phyloP scores from a whole-genome alignment of 2,888 invertebrate genomes.

The Anarsia innoxiella region DNA sequence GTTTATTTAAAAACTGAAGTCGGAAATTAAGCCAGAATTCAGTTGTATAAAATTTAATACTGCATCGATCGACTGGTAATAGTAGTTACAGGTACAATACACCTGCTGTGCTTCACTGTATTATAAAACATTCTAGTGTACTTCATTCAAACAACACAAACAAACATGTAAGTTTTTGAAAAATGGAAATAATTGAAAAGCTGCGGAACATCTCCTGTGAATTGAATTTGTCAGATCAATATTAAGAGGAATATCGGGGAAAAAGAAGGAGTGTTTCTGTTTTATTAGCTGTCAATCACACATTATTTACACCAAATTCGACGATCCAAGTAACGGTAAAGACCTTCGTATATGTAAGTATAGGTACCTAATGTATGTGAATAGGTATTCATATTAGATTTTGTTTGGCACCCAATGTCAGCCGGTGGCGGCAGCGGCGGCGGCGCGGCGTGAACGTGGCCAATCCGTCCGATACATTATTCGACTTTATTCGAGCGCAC shows the following conservation, averaged over 20 bases:
- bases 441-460: slow-evolving; percentile 46
- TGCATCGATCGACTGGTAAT: too few species aligned
- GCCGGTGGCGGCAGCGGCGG: slow-evolving; percentile 25
- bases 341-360: slow-evolving; percentile 47
- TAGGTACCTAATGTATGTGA: too few species aligned
- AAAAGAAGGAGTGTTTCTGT: slow-evolving; percentile 22
- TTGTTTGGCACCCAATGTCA: slow-evolving; percentile 56
- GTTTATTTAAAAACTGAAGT: too few species aligned
- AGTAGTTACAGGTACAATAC: too few species aligned
- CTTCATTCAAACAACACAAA: too few species aligned
- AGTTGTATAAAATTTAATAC: too few species aligned
- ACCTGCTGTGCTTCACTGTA: too few species aligned
- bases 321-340: slow-evolving; percentile 42
- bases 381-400: slow-evolving; percentile 73
- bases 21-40: too few species aligned
- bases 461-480: slow-evolving; percentile 68
- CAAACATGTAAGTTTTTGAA: too few species aligned
- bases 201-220: too few species aligned
- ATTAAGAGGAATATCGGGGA: background rate
- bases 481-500: slow-evolving; percentile 53
- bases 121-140: too few species aligned
- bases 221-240: background rate
- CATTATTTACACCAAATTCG: slow-evolving; percentile 43
- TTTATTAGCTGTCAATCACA: slow-evolving; percentile 44
- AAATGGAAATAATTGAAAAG: too few species aligned